phyloP scores from a whole-genome alignment of 2,888 invertebrate species.

The Eilema sororculum region DNA sequence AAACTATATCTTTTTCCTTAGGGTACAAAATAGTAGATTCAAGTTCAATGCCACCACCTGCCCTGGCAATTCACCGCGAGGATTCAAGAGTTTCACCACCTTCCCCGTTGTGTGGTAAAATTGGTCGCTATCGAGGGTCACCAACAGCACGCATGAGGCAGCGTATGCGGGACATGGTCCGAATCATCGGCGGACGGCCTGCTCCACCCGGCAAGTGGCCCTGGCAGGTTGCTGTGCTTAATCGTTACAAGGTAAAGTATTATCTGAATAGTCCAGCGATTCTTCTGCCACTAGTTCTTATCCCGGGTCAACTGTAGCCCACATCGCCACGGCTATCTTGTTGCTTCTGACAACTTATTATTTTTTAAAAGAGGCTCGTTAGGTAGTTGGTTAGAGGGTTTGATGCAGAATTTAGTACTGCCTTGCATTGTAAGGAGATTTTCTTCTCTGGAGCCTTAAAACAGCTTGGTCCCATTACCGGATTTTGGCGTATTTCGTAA shows the following conservation, averaged over 20 bases:
- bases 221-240: conserved; percentile 97
- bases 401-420: no score
- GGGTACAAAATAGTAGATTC: conserved; percentile 77
- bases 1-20: conserved; percentile 44
- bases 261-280: background rate
- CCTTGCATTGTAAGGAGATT: no score
- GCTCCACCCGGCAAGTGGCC: conserved; percentile 95
- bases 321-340: no score
- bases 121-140: conserved; percentile 71
- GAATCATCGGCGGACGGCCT: conserved; percentile 95
- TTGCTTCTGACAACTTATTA: no score
- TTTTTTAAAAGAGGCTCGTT: no score
- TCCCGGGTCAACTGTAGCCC: no score
- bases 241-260: conserved; percentile 90
- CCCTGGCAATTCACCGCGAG: conserved; percentile 69
- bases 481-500: no score
- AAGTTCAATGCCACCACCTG: conserved; percentile 61
- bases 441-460: no score
- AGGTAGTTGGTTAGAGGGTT: no score
- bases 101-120: conserved; percentile 67
- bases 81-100: conserved; percentile 59
- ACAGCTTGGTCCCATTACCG: no score
- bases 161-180: conserved; percentile 88
- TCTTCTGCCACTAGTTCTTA: no score
- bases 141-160: conserved; percentile 63